These are phyloP conservation scores for Volucella inflata DNA, from an alignment of 2,888 invertebrate species.

Conservation along the genomic window DNA sequence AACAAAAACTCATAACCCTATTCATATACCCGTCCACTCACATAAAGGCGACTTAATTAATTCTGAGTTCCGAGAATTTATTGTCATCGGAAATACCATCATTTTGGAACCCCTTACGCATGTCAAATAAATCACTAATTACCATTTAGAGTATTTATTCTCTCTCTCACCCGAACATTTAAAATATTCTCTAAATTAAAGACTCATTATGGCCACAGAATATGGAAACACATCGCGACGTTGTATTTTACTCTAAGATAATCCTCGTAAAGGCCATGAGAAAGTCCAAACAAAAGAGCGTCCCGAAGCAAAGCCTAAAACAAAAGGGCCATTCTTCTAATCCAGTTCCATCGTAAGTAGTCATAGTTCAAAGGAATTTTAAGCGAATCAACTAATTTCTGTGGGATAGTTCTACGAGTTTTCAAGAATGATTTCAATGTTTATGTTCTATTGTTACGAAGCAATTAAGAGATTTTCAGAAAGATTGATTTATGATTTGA, in stretches of 20 bases:
- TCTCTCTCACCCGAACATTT: neutral
- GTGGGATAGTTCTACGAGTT: constrained; percentile 21
- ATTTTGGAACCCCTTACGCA: neutral
- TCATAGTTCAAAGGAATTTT: constrained; percentile 13
- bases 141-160: constrained; percentile 13
- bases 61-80: constrained; percentile 13
- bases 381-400: constrained; percentile 33
- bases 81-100: neutral
- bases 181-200: constrained; percentile 59
- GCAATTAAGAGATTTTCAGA: constrained; percentile 31
- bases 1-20: neutral
- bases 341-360: constrained; percentile 47
- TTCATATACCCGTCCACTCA: neutral
- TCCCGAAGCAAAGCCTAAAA: constrained; percentile 40
- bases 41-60: neutral
- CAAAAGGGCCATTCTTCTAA: constrained; percentile 40
- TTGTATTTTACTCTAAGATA: neutral
- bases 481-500: constrained; percentile 38
- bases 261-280: constrained; percentile 37
- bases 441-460: constrained; percentile 27
- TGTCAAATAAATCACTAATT: constrained; percentile 23
- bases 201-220: constrained; percentile 5
- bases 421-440: constrained; percentile 17
- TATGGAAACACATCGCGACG: neutral
- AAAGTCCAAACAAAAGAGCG: constrained; percentile 32